Base-by-base conservation (phyloP, 2,888 invertebrate genomes). In the Melieria crassipennis region DNA sequence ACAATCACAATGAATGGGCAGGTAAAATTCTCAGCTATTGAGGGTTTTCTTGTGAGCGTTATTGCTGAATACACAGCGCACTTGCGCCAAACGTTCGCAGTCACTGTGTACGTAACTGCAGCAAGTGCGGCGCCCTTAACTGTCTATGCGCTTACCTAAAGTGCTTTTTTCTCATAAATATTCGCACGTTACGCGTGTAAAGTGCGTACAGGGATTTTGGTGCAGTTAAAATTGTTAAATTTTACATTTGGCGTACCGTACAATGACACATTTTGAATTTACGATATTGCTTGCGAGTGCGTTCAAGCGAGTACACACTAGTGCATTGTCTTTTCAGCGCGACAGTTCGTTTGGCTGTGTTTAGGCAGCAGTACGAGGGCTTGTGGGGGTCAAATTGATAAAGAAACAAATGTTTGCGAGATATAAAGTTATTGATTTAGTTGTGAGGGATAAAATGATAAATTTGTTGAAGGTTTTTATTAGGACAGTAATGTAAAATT, bases 201-300 rank as follows among this genome's bases (percentile, higher is more conserved):
- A 30, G 30, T 30, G 30, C 30, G 30, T 30, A 30, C 30, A 30
- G 30, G 30, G 30, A 30, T 30, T 30, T 30, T 30, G 30, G 30
- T 30, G 30, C 30, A 30, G 30, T 2, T 30, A 30, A 30, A 30
- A 30, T 30, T 30, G 30, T 30, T 30, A 30, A 30, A 30, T 30
- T 30, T 30, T 30, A 30, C 30, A 30, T 30, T 30, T 30, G 30
- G 30, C 30, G 30, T 30, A 30, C 30, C 30, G 30, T 30, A 30
- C 63, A 68, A 71, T 75, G 75, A 74, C 75, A 77, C 73, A 72
- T 75, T 77, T 73, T 73, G 72, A 76, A 75, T 62, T 64, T 76
- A 75, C 74, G 75, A 73, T 75, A 75, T 72, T 65, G 10, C 13
- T 42, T 7, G 10, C 4, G 9, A 52, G 30, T 62, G 63, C 71